These are phyloP conservation scores for Paramormyrops kingsleyae DNA, from an alignment of 2,113 vertebrate species.

Conservation along the genomic window DNA sequence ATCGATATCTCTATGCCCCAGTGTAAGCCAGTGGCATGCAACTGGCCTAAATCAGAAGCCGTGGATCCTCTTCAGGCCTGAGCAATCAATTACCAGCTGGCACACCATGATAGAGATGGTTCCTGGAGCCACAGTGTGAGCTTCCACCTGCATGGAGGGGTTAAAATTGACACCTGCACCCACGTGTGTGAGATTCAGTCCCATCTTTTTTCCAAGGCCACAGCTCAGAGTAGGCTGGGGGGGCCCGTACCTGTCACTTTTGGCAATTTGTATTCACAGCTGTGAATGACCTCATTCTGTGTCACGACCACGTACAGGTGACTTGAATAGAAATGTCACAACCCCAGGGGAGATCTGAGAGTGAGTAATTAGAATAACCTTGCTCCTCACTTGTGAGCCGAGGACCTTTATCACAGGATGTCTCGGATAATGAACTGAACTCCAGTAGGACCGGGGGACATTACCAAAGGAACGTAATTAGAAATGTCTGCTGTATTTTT, in stretches of 20 bases:
- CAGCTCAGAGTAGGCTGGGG: not conserved
- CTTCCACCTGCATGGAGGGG: not conserved
- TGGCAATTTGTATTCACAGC: slow-evolving; percentile 18
- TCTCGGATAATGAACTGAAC: slow-evolving; percentile 18
- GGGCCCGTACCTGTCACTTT: not conserved
- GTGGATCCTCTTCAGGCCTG: not conserved
- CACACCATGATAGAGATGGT: not conserved
- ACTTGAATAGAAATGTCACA: slow-evolving; percentile 24
- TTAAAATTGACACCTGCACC: not conserved
- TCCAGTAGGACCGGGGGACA: not conserved
- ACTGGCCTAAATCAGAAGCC: not conserved
- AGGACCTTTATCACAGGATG: slow-evolving; percentile 15
- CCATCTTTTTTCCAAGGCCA: not conserved
- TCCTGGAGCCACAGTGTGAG: not conserved
- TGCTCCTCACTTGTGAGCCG: slow-evolving; percentile 9
- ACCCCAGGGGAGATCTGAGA: slow-evolving; percentile 3
- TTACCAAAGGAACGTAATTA: not conserved
- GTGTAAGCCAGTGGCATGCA: not conserved
- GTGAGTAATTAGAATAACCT: slow-evolving; percentile 20
- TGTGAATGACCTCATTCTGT: not conserved
- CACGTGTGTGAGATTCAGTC: not conserved
- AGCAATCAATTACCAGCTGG: not conserved
- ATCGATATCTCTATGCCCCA: not conserved
- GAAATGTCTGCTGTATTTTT: slow-evolving; percentile 1
- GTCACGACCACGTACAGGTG: slow-evolving; percentile 7